Evolutionary conservation across 2,888 invertebrate genomes (phyloP).

Genomic region (Allolobophora icterica): DNA sequence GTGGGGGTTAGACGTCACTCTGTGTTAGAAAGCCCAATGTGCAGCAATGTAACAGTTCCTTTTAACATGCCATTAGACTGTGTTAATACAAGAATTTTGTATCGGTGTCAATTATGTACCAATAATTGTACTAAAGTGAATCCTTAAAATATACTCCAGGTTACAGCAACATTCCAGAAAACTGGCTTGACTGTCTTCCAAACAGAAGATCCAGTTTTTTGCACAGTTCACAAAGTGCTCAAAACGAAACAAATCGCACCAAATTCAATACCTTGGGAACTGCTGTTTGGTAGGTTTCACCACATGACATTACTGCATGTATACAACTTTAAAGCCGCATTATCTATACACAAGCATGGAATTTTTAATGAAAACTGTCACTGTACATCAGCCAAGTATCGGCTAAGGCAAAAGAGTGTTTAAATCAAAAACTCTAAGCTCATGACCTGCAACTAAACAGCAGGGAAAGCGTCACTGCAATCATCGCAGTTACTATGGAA

Average conservation of each 20-base stretch:
- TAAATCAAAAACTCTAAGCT: background rate
- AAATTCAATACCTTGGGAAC: background rate
- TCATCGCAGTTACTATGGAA: background rate
- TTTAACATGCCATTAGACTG: background rate
- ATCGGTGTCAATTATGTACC: background rate
- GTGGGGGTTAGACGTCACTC: too few species aligned
- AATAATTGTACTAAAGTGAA: background rate
- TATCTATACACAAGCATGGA: background rate
- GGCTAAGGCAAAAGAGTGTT: background rate
- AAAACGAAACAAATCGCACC: background rate
- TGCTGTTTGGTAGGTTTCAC: background rate
- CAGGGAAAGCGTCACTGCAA: slow-evolving; percentile 13
- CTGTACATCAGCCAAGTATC: slow-evolving; percentile 13
- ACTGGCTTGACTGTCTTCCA: background rate
- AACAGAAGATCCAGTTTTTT: background rate
- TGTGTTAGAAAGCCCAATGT: background rate
- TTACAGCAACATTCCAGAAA: background rate
- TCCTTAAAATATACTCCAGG: background rate
- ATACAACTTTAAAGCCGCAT: background rate
- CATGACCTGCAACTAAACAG: background rate
- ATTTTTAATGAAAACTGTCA: background rate
- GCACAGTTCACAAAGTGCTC: background rate
- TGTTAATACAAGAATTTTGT: background rate
- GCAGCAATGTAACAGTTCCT: background rate
- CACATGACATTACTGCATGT: background rate